Conservation (phyloP, 1,140 invertebrate genomes). For the Zaprionus inermis region DNA sequence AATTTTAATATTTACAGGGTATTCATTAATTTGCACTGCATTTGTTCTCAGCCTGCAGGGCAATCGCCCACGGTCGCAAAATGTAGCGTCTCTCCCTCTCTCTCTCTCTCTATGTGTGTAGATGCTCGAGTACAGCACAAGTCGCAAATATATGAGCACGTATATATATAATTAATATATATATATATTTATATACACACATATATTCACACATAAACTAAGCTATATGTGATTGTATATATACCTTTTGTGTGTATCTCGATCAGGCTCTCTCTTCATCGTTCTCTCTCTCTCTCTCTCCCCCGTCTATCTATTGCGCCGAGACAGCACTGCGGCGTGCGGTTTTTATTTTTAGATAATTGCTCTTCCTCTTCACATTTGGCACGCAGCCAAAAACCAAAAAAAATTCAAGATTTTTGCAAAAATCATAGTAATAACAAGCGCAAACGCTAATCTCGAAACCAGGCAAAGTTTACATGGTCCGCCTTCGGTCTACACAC, state of each 20-base stretch:
- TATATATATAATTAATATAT: background rate
- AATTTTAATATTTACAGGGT: background rate
- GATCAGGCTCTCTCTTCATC: constrained; percentile 41
- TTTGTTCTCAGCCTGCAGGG: constrained; percentile 41
- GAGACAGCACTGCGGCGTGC: constrained; percentile 38
- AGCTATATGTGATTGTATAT: background rate
- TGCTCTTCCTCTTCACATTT: constrained; percentile 57
- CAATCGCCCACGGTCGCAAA: constrained; percentile 49
- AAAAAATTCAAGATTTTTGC: constrained; percentile 53
- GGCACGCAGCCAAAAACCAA: constrained; percentile 47
- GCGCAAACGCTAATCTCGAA: constrained; percentile 26
- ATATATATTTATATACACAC: background rate
- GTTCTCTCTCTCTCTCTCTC: constrained; percentile 34
- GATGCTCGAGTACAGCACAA: background rate
- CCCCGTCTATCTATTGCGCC: constrained; percentile 42
- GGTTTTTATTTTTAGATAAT: constrained; percentile 57
- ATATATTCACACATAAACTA: too few relatives aligned
- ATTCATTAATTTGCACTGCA: constrained; percentile 13
- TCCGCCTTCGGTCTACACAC: background rate
- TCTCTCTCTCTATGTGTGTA: constrained; percentile 9
- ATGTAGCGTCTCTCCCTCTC: background rate
- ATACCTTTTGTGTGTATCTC: constrained; percentile 19
- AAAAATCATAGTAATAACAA: constrained; percentile 53
- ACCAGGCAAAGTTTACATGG: constrained; percentile 22
- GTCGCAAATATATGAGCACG: constrained; percentile 3